These are phyloP conservation scores for Aproaerema taeniolella DNA, from an alignment of 2,888 invertebrate species.

Conservation along the genomic window DNA sequence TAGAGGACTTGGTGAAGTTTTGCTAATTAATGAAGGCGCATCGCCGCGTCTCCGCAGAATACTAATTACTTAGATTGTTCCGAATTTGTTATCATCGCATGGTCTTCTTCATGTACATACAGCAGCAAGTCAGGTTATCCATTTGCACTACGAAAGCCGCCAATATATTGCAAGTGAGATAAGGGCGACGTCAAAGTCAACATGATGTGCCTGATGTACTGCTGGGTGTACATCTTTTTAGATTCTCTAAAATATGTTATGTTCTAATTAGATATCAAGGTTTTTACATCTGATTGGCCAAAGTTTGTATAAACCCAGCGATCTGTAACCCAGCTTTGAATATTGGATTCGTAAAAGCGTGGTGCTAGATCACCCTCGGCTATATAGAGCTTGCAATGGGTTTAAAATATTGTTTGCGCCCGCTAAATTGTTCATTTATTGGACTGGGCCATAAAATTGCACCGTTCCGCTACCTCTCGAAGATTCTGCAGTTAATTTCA, in stretches of 20 bases:
- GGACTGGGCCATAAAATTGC: constrained; percentile 40
- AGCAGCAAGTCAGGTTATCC: too few relatives aligned
- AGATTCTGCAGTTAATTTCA: constrained; percentile 45
- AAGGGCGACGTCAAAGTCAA: too few relatives aligned
- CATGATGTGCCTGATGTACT: too few relatives aligned
- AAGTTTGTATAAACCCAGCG: too few relatives aligned
- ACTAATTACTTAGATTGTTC: constrained; percentile 51
- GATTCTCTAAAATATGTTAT: too few relatives aligned
- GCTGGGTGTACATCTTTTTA: neutral
- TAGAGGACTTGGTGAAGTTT: constrained; percentile 48
- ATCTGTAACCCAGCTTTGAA: constrained; percentile 2
- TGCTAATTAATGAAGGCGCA: constrained; percentile 58
- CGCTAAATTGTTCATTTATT: constrained; percentile 41
- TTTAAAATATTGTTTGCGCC: constrained; percentile 33
- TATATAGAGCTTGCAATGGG: constrained; percentile 22
- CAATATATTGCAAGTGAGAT: too few relatives aligned
- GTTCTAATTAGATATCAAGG: too few relatives aligned
- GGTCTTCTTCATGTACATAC: too few relatives aligned
- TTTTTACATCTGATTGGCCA: too few relatives aligned
- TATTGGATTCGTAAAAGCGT: constrained; percentile 7
- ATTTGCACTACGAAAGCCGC: too few relatives aligned
- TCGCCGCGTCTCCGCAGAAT: constrained; percentile 42
- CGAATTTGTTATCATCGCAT: constrained; percentile 4
- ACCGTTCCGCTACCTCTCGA: constrained; percentile 32
- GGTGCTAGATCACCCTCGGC: constrained; percentile 21